Evolutionary conservation across 30 jellyfish, hydroid and myxozoan genomes (phyloP).

Genomic region (Rhopilema esculentum): DNA sequence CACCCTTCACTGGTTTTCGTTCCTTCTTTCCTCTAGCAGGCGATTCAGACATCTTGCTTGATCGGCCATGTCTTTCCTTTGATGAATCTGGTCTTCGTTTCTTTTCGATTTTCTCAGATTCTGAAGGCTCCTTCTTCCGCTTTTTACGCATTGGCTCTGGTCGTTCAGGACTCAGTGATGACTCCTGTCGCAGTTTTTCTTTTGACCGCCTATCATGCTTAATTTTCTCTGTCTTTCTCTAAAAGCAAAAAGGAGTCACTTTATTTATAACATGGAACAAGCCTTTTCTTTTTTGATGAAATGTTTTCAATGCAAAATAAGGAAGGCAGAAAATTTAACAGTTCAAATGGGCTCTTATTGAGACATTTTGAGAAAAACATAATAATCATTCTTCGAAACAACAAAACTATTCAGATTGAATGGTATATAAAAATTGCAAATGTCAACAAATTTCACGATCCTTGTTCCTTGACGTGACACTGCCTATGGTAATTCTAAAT

Average conservation of each 20-base stretch:
- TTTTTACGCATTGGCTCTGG: slow-evolving; percentile 53
- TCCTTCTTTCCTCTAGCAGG: slow-evolving; percentile 50
- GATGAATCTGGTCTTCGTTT: slow-evolving; percentile 17
- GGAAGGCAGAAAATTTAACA: too few species aligned
- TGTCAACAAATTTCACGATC: too few species aligned
- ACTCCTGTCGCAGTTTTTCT: slow-evolving; percentile 50
- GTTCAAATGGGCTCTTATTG: too few species aligned
- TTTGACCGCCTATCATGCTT: slow-evolving; percentile 41
- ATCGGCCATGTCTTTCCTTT: slow-evolving; percentile 61
- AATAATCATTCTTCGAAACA: too few species aligned
- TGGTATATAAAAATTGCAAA: too few species aligned
- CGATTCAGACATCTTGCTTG: slow-evolving; percentile 32
- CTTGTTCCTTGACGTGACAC: too few species aligned
- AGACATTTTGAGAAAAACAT: too few species aligned
- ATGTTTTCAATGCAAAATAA: too few species aligned
- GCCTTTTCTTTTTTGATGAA: background rate
- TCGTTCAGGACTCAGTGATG: slow-evolving; percentile 41
- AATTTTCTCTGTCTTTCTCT: slow-evolving; percentile 45
- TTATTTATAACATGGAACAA: background rate
- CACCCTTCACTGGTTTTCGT: slow-evolving; percentile 47
- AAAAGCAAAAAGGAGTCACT: background rate
- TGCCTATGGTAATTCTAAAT: too few species aligned
- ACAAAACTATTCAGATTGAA: too few species aligned
- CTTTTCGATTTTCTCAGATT: slow-evolving; percentile 46
- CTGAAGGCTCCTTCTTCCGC: slow-evolving; percentile 65